Conservation (phyloP, 1,140 invertebrate genomes). For the Eueides isabella region DNA sequence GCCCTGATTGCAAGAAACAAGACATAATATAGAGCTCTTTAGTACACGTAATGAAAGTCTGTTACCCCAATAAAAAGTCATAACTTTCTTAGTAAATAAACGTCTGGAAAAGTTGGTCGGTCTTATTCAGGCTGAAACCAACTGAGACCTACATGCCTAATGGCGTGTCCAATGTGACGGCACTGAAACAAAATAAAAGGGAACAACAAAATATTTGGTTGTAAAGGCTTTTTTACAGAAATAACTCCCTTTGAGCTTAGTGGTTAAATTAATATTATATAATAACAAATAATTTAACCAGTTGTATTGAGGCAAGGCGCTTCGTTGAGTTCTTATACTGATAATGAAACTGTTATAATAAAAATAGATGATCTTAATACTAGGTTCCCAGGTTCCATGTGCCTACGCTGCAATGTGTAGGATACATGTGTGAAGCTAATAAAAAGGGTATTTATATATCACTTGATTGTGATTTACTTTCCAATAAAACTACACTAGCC, state of each 20-base stretch:
- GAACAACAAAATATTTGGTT: neutral
- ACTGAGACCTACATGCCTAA: conserved; percentile 16
- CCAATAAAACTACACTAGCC: no score
- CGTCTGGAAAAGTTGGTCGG: neutral
- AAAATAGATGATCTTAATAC: no score
- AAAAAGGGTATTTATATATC: no score
- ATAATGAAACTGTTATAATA: no score
- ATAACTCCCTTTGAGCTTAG: neutral
- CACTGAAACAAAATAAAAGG: conserved; percentile 9
- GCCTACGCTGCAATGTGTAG: no score
- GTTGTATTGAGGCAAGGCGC: no score
- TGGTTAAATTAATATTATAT: neutral
- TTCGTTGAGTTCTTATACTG: no score
- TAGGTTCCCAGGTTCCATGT: no score
- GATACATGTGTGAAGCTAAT: no score
- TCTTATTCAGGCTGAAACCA: neutral
- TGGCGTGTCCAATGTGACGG: conserved; percentile 19
- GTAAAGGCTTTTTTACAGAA: neutral
- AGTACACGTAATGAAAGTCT: neutral
- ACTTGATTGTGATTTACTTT: no score
- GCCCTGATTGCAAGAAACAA: neutral
- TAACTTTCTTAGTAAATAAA: conserved; percentile 12
- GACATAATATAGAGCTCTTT: neutral
- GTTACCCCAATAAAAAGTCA: conserved; percentile 7
- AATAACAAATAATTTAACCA: no score